Evolutionary conservation across 2,888 invertebrate genomes (phyloP), one percentile per base, ranked within the genome.

Genomic region (Phymatocera aterrima): DNA sequence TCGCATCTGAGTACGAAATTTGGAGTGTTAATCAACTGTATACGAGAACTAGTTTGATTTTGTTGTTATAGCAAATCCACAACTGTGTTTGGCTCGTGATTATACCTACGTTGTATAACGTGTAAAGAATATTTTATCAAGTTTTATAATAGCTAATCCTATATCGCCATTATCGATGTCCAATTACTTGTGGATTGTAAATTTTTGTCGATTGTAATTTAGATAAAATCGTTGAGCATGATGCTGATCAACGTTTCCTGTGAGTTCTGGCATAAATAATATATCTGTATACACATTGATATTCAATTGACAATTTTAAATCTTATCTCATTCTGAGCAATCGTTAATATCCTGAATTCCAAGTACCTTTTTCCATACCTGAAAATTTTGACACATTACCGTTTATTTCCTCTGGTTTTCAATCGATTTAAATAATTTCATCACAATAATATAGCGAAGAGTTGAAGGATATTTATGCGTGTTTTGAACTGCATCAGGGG

Each of bases 251-350:
- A 51, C 40, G 75, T 46, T 80, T 68, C n/a, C n/a, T 54, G 78
- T 61, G 31, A 68, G 28, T 40, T 46, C 24, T 68, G 68, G 46
- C 77, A 72, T 82, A 79, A 61, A 80, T 82, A 18, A 82, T 51
- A 57, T 74, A 46, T 37, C 28, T 12, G n/a, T n/a, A n/a, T n/a
- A 40, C 79, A 80, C 65, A 80, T 74, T 10, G 79, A 48, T 43
- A 70, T 78, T 3, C 78, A 46, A 31, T 81, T 64, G 77, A 79
- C 80, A 51, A 10, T 46, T 46, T 78, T 80, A 77, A 77, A 81
- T 12, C 12, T 68, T 21, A 68, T 68, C 10, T 68, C 46, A 28
- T 46, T 28, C 43, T 68, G 18, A 34, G n/a, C 18, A 2, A 37
- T 18, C 37, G 18, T 37, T 15, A 57, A 10, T 28, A 28, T 57